Conservation (phyloP, 64 coral and sea anemone genomes). For the Montipora foliosa region DNA sequence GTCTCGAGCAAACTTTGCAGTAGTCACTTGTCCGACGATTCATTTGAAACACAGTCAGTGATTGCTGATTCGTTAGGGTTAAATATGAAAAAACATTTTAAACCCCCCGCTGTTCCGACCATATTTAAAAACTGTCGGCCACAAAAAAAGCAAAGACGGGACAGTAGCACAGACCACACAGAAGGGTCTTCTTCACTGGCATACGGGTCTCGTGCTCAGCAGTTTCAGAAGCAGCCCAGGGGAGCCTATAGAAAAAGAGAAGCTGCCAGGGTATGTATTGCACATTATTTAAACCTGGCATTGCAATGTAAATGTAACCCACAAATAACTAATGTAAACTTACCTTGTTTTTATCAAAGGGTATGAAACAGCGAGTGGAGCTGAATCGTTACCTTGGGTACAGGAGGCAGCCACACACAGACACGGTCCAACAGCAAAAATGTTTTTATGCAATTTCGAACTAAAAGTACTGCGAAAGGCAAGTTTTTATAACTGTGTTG, state of each 20-base stretch:
- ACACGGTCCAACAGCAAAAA: conserved; percentile 25
- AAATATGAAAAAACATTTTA: conserved; percentile 30
- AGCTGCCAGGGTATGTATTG: conserved; percentile 11
- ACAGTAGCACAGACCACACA: too few species aligned
- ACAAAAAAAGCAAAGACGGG: neutral
- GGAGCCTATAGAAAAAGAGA: neutral
- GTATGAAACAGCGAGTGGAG: neutral
- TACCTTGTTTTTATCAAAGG: conserved; percentile 1
- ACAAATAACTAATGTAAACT: conserved; percentile 3
- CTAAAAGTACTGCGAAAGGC: conserved; percentile 13
- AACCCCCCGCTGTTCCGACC: neutral
- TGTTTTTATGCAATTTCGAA: conserved; percentile 17
- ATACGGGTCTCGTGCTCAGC: neutral
- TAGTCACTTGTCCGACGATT: conserved; percentile 35
- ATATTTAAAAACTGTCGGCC: neutral
- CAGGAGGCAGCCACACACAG: conserved; percentile 41
- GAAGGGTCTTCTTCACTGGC: too few species aligned
- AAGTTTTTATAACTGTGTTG: neutral
- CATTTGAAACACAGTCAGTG: conserved; percentile 26
- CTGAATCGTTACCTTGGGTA: neutral
- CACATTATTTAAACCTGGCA: neutral
- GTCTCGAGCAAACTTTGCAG: conserved; percentile 58
- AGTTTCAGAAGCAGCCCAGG: neutral
- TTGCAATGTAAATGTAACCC: neutral
- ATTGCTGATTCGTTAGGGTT: conserved; percentile 18